Base-by-base conservation (phyloP, 2,797 vertebrate genomes). In the Phoxinus dragarum region DNA sequence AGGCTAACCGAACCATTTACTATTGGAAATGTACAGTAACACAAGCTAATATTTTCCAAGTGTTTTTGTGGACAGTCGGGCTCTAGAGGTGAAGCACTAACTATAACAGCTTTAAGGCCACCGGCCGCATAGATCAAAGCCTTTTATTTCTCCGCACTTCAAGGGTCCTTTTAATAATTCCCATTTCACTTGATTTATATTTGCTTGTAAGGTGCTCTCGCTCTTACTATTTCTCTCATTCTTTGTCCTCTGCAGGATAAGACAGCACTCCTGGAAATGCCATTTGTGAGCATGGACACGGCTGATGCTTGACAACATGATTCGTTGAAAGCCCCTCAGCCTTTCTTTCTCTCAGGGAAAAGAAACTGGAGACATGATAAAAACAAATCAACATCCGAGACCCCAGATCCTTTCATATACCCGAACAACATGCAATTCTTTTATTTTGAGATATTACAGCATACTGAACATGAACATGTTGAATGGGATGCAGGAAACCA, bases 261-360 rank as follows among this genome's bases (percentile, higher is more conserved):
- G 75, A 84, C 74, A 44, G 49, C 38, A 79, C 66, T 78, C 83
- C 74, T 79, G 75, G 66, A 84, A 84, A 69, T 56, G 52, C 49
- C 47, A 59, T 84, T 84, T 84, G 66, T 84, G 74, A 69, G 74
- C 74, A 84, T 76, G 64, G 74, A 84, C 82, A 56, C 6, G 59
- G 64, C 27, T 78, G 82, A 78, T 69, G 74, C 74, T 85, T 85
- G 19, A 85, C 74, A 61, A 72, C 40, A 47, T 47, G 40, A 77
- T 54, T 44, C 79, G 67, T 64, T 47, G 31, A 85, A 56, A 85
- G 52, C 38, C n/a, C 52, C 31, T 19, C 83, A 36, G 66, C 66
- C 27, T 79, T 49, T 85, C 64, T 80, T 77, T 77, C 76, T 79
- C 83, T 85, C 83, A 80, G 83, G 76, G 52, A 79, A 47, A 84